phyloP scores from a whole-genome alignment of 2,888 invertebrate genomes.

The Dolichopus griseipennis region DNA sequence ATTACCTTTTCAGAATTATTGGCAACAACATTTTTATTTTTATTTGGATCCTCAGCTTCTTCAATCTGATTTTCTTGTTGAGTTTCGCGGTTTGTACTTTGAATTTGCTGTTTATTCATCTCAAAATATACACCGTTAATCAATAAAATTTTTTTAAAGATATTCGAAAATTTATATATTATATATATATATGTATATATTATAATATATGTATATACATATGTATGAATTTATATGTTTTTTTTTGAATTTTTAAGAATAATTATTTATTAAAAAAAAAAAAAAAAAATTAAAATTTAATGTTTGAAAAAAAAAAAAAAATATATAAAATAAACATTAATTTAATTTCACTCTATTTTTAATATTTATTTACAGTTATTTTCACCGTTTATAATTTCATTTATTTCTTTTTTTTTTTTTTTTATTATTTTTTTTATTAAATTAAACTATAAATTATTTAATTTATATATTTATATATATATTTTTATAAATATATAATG shows the following conservation, averaged over 20 bases:
- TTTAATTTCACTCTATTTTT: too few species aligned
- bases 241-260: too few species aligned
- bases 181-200: too few species aligned
- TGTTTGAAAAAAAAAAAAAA: background rate
- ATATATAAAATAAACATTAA: too few species aligned
- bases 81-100: background rate
- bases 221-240: background rate
- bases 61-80: constrained; percentile 20
- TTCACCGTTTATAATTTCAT: background rate
- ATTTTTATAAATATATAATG: background rate
- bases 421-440: background rate
- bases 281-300: too few species aligned
- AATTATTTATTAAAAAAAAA: too few species aligned
- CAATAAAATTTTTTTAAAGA: background rate
- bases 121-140: background rate
- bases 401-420: background rate
- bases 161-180: too few species aligned
- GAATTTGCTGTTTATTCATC: constrained; percentile 1
- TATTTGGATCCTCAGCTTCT: constrained; percentile 20
- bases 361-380: too few species aligned
- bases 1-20: constrained; percentile 22
- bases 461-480: background rate
- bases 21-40: constrained; percentile 20
- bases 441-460: too few species aligned
- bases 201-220: background rate